Percentiles rank a stretch among this genome's conserved stretches.
These are phyloP conservation scores for Eilema griseolum DNA, from an alignment of 2,888 invertebrate genomes.

Conservation along the genomic window DNA sequence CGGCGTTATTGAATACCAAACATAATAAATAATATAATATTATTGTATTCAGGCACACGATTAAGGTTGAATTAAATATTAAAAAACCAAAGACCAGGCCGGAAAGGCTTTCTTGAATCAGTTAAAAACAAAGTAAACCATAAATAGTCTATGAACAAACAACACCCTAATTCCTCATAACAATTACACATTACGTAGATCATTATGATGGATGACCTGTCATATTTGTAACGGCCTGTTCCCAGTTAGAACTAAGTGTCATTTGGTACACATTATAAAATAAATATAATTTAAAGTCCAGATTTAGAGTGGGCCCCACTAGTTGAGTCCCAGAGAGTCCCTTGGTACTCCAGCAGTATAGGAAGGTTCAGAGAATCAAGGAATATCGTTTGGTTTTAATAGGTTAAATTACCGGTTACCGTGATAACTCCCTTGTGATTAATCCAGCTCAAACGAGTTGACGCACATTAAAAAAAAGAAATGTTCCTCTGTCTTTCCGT, in stretches of 20 bases:
- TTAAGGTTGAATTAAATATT: no score
- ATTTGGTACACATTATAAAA: conserved; percentile 39
- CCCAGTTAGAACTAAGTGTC: conserved; percentile 28
- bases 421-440: no score
- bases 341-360: not conserved
- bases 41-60: no score
- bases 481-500: no score
- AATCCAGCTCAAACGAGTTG: no score
- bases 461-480: no score
- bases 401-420: no score
- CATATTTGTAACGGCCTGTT: conserved; percentile 27
- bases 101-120: not conserved
- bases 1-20: no score
- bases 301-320: not conserved
- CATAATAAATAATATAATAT: no score
- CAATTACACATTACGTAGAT: conserved; percentile 27
- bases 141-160: not conserved
- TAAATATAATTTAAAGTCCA: not conserved
- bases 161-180: conserved; percentile 13
- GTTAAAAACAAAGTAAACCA: conserved; percentile 4
- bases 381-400: no score
- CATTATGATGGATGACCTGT: conserved; percentile 42
- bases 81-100: not conserved
- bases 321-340: not conserved
- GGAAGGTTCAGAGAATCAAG: no score